phyloP scores from a whole-genome alignment of 2,113 vertebrate species.

The Octodon degus region DNA sequence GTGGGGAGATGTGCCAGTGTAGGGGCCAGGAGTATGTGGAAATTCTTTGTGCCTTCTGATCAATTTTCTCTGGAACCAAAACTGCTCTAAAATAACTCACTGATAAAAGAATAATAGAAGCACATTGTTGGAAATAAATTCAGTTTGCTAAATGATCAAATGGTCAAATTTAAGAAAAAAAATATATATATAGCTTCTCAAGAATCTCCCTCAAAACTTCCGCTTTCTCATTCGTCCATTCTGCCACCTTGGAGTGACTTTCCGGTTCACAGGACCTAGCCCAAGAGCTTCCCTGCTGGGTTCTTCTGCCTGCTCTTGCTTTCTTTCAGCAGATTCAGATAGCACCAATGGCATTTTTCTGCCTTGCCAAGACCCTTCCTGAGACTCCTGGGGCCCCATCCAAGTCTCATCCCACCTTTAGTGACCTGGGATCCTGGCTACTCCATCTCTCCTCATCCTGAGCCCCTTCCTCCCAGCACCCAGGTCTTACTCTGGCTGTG shows the following conservation, averaged over 20 bases:
- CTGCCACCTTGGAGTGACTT: neutral
- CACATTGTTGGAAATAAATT: neutral
- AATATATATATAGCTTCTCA: neutral
- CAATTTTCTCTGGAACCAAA: neutral
- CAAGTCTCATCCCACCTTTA: too few species aligned
- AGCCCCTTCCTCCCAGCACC: neutral
- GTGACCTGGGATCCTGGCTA: fast-evolving
- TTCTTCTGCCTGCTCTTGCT: neutral
- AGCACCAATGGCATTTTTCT: neutral
- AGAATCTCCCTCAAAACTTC: neutral
- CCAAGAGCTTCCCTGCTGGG: neutral
- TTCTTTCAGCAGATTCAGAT: neutral
- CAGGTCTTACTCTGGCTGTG: neutral
- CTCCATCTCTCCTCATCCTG: neutral
- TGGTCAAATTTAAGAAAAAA: neutral
- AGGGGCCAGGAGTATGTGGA: too few species aligned
- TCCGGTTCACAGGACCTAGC: neutral
- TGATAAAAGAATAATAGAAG: neutral
- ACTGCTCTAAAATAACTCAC: neutral
- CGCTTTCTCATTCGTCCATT: neutral
- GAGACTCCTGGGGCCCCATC: too few species aligned
- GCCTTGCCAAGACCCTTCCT: neutral
- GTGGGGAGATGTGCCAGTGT: too few species aligned
- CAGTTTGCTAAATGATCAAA: neutral
- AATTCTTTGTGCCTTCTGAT: neutral